Conservation (phyloP, 2,113 vertebrate species). For the Chitala chitala region DNA sequence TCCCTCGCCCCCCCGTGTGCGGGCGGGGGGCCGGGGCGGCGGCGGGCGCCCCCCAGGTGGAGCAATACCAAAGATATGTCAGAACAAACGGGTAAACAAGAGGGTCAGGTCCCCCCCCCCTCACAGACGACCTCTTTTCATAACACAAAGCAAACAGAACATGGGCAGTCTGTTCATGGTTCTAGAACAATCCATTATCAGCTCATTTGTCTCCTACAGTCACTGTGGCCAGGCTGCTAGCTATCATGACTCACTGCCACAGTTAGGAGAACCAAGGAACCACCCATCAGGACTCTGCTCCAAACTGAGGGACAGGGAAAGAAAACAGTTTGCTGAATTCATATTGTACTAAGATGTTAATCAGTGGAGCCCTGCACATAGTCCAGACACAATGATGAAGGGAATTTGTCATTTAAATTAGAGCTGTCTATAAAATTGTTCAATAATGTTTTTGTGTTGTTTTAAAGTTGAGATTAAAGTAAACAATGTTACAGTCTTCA, state of each 20-base stretch:
- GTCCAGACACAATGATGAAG: no score
- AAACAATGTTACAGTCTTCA: no score
- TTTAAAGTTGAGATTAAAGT: no score
- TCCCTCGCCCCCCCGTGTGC: no score
- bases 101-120: background rate
- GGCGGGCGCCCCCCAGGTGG: no score
- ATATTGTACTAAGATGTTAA: background rate
- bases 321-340: background rate
- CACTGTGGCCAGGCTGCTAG: constrained; percentile 38
- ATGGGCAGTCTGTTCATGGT: no score
- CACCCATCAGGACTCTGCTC: background rate
- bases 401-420: no score
- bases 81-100: constrained; percentile 30
- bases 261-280: background rate
- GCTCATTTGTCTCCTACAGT: constrained; percentile 51
- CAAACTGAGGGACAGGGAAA: background rate
- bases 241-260: constrained; percentile 15
- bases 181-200: constrained; percentile 41
- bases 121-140: constrained; percentile 29
- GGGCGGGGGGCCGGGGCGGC: no score
- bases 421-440: no score
- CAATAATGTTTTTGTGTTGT: no score
- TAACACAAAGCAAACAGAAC: constrained; percentile 53
- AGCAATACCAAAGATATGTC: constrained; percentile 2
- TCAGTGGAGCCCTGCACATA: background rate